Base-by-base conservation (phyloP, 2,888 invertebrate genomes). In the Agapostemon virescens region DNA sequence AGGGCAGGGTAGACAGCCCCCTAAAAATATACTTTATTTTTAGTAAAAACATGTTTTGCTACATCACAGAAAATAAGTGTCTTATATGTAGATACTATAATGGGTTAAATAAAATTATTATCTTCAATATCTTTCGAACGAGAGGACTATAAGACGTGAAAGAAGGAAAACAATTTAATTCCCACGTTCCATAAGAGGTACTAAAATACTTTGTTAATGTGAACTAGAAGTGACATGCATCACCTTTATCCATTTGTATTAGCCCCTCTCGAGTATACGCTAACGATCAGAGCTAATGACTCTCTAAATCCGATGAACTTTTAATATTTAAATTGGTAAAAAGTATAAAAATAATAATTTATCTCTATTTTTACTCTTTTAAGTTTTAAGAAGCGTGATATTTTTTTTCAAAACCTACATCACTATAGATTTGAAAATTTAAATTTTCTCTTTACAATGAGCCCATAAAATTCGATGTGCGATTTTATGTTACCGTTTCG, bases 1-100 rank as follows among this genome's bases (percentile, higher is more conserved):
- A 95, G 92, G 11, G 95, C 94, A n/a, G 96, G 96, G 92, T 95
- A 96, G 73, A 95, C 92, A 64, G 95, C 94, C 20, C 95, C 95
- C 96, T 92, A 70, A 61, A 85, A 88, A 81, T 45, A 36, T 1
- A 55, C 2, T 45, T 26, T 1, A 2, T 36, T 30, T n/a, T 17
- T 69, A 42, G 42, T 23, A 33, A n/a, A 26, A n/a, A 23, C 4
- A 17, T 55, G 9, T n/a, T 20, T 7, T 49, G n/a, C 49, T 49
- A 9, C 11, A 49, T 49, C n/a, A n/a, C 9, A 72, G 30, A 68
- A 40, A 49, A 61, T 71, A 20, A 71, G 38, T n/a, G 5, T 38
- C 13, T 11, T 64, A 1, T 23, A 13, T 11, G n/a, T 9, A 63
- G 11, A 63, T 45, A n/a, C n/a, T 33, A 33, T 33, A 2, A 4